Evolutionary conservation across 2,113 vertebrate species (phyloP).

Genomic region (Phrynosoma platyrhinos): DNA sequence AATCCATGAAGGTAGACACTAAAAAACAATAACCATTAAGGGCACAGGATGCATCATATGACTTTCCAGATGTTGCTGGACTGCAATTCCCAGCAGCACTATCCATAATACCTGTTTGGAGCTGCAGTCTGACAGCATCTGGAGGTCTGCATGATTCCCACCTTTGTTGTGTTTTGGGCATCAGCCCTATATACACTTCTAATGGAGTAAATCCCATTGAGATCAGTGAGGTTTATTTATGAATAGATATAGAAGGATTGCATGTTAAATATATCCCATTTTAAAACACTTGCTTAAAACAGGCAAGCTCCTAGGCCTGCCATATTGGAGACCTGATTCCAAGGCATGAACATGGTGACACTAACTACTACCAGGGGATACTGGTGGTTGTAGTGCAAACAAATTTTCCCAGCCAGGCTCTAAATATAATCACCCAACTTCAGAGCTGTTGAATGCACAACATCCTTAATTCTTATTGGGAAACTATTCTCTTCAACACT

Average conservation of each 20-base stretch:
- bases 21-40: too few species aligned
- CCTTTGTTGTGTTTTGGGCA: not conserved
- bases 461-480: not conserved
- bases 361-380: too few species aligned
- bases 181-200: not conserved
- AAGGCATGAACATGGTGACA: not conserved
- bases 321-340: not conserved
- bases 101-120: not conserved
- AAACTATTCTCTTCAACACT: not conserved
- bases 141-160: not conserved
- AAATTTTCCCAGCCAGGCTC: too few species aligned
- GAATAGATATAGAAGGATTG: not conserved
- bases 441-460: not conserved
- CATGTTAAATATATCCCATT: not conserved
- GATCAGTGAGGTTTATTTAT: not conserved
- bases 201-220: not conserved
- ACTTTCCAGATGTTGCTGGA: too few species aligned
- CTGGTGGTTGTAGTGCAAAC: too few species aligned
- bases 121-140: not conserved
- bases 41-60: too few species aligned
- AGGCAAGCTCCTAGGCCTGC: too few species aligned
- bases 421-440: not conserved
- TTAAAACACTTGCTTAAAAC: not conserved
- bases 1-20: not conserved
- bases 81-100: too few species aligned